phyloP scores from a whole-genome alignment of 23 tunicate genomes.

The Clavelina lepadiformis region DNA sequence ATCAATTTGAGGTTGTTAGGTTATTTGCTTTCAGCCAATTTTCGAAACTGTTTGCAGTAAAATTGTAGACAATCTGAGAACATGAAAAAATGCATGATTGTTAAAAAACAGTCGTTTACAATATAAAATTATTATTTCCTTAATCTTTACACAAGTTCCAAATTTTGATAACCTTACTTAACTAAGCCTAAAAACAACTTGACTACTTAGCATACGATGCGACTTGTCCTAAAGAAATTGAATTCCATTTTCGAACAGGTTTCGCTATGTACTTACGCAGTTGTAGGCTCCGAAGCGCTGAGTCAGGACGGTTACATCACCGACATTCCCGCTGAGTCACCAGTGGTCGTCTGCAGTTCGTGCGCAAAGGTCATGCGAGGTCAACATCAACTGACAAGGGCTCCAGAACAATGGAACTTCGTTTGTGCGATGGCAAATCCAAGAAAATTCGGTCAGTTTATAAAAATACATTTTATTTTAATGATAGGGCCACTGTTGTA shows the following conservation, averaged over 20 bases:
- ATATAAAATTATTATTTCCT: too few species aligned
- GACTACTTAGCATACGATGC: not conserved
- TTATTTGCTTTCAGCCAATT: not conserved
- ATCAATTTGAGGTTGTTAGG: not conserved
- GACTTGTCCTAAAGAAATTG: not conserved
- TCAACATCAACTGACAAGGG: conserved; percentile 31
- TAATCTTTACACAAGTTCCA: too few species aligned
- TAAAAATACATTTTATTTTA: too few species aligned
- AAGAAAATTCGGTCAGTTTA: conserved; percentile 46
- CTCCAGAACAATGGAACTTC: conserved; percentile 49
- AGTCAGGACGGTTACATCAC: conserved; percentile 61
- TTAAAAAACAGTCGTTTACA: too few species aligned
- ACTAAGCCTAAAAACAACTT: too few species aligned
- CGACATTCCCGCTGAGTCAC: conserved; percentile 22
- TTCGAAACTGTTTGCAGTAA: too few species aligned
- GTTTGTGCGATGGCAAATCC: conserved; percentile 53
- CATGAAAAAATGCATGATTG: too few species aligned
- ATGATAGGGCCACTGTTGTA: too few species aligned
- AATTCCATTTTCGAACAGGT: conserved; percentile 30
- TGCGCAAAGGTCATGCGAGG: conserved; percentile 74
- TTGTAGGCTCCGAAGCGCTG: conserved; percentile 45
- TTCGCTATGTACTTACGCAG: conserved; percentile 67
- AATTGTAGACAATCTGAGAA: too few species aligned
- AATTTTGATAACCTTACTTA: too few species aligned
- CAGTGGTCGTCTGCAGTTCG: conserved; percentile 58